Evolutionary conservation across 2,888 invertebrate genomes (phyloP), one percentile per base, ranked within the genome.

Genomic region (Leptothorax acervorum): DNA sequence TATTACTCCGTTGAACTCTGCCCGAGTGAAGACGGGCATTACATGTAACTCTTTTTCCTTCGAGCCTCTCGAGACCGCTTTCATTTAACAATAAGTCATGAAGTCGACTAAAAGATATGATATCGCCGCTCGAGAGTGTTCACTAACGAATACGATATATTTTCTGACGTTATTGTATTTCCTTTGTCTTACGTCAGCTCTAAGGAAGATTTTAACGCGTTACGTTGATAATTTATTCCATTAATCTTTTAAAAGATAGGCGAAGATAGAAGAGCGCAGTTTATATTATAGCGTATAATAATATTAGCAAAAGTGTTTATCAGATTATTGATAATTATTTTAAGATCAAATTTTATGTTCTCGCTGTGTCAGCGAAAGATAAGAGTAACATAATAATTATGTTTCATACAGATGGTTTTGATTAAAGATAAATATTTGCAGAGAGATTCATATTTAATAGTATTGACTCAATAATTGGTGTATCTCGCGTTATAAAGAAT

Each of bases 1-100:
- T 62, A 83, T 84, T 76, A 83, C 71, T 78, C 68, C 45, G 68
- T 74, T 81, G 81, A 84, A 66, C 70, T 74, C 35, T 35, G 62
- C 66, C 65, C 57, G 78, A 57, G 45, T 8, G 45, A 28, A 60
- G 45, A 57, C 18, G 55, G 68, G 23, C 31, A 35, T 75, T 63
- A 63, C 48, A 39, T n/a, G 55, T 70, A 78, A 78, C 79, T 60
- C 35, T 81, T 60, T 71, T 73, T 79, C 57, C 48, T 73, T n/a
- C 48, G 31, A 51, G 73, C 31, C 73, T 45, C 79, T 45, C 57
- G 79, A 51, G 79, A 39, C 48, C 18, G 73, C 71, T 81, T 39
- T 73, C 73, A 39, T 60, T 60, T 31, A 68, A 68, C 66, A 68
- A 68, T 68, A 45, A 79, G 78, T 73, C 73, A 23, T 35, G 35